Evolutionary conservation across 2,113 vertebrate genomes (phyloP), one percentile per base, ranked within the genome.

Genomic region (Erythrolamprus reginae): DNA sequence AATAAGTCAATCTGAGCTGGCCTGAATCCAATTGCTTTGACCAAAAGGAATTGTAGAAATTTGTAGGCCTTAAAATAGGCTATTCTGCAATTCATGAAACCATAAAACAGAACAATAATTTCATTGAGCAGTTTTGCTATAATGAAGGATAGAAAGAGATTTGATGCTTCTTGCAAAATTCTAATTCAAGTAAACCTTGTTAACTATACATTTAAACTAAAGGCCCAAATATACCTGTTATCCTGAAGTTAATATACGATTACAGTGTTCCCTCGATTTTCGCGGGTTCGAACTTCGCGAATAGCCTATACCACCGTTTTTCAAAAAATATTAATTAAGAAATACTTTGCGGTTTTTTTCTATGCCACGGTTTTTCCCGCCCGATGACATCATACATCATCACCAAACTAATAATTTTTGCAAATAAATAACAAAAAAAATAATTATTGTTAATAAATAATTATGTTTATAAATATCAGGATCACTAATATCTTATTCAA

Each of bases 31-130:
- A 48, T 87, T 89, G 19, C 51, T 92, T 82, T 51, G 26, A 93
- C 24, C 92, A 48, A 95, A 88, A 65, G 92, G 89, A 21, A 84
- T 82, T 77, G 90, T 89, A 92, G 88, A 1, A 91, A 83, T 91
- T n/a, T 23, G 89, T 58, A 90, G 92, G 88, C 88, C 92, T 55
- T 89, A n/a, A 87, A 91, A 92, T 33, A 48, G 48, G 94, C 93
- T 86, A 90, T 91, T 88, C 91, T 89, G 61, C 42, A 86, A 82
- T 88, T 87, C 92, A 91, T 53, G 33, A 92, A 94, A 92, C 82
- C 19, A 45, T 82, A 90, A 90, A 89, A 89, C 77, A 91, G 10
- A 0, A 2, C 6, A 28, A 7, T 0, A 90, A 95, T 92, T 77
- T 61, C 48, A 58, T 7, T 24, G 26, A 0, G 0, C 90, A 94